Conservation (phyloP, 2,113 vertebrate species). For the Nothoprocta perdicaria region DNA sequence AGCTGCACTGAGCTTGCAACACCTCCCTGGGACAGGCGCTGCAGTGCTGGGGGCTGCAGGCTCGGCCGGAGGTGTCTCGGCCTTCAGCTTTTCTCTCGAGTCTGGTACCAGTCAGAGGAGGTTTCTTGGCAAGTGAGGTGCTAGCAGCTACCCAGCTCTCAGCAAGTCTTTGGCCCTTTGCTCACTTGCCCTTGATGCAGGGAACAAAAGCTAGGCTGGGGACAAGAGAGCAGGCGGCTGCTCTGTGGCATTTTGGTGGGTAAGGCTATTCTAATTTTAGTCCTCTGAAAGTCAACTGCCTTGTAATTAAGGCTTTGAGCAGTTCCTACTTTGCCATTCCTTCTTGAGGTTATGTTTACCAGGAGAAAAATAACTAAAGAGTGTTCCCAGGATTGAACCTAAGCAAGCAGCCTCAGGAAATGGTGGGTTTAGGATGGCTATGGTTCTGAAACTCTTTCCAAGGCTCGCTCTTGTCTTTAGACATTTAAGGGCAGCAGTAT, state of each 20-base stretch:
- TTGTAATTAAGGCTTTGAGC: slow-evolving; percentile 18
- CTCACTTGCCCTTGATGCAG: neutral
- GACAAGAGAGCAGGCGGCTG: accelerated
- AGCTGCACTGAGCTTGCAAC: neutral
- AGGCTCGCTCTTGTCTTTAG: neutral
- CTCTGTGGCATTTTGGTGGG: neutral
- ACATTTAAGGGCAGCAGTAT: neutral
- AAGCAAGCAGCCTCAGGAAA: neutral
- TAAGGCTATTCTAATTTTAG: neutral
- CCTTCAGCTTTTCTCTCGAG: neutral
- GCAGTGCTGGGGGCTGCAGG: neutral
- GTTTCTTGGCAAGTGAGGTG: accelerated
- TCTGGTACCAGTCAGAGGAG: neutral
- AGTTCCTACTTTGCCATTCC: neutral
- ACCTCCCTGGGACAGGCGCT: accelerated
- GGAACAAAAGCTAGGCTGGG: neutral
- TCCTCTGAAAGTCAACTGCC: neutral
- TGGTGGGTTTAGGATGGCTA: neutral
- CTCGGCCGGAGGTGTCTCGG: neutral
- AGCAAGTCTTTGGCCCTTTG: neutral
- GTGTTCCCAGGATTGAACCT: neutral
- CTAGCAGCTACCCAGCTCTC: neutral
- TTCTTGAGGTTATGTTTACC: neutral
- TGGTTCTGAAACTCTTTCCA: neutral
- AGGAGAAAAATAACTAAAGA: neutral